Percentiles rank a stretch among this genome's conserved stretches.
These are phyloP conservation scores for Psammodynastes pulverulentus DNA, from an alignment of 2,113 vertebrate species.

Conservation along the genomic window DNA sequence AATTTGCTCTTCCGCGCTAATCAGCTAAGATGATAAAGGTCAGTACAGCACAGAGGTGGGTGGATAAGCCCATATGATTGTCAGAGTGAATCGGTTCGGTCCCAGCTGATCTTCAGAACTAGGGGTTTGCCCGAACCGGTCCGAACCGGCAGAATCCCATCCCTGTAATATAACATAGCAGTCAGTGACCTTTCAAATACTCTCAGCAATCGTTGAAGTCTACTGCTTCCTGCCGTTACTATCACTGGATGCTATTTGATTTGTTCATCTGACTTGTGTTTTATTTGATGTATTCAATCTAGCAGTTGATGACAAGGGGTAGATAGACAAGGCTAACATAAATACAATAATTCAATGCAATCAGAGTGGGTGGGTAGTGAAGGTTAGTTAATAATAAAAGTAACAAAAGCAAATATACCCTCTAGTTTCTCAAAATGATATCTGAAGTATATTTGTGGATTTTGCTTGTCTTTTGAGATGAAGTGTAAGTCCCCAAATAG, in stretches of 20 bases:
- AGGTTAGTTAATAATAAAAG: background rate
- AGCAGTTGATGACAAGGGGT: background rate
- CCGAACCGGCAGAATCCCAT: no score
- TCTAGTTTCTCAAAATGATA: constrained; percentile 5
- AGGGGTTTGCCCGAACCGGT: no score
- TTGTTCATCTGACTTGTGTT: background rate
- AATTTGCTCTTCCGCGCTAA: no score
- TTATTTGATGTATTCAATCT: background rate
- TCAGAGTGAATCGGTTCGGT: no score
- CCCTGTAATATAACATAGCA: no score
- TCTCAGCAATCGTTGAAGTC: background rate
- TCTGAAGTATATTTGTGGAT: background rate
- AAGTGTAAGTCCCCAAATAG: background rate
- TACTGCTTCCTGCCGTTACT: background rate
- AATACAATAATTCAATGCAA: background rate
- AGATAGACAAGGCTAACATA: background rate
- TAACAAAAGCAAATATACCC: background rate
- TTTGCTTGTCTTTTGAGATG: background rate
- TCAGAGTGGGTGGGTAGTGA: background rate
- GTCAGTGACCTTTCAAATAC: background rate
- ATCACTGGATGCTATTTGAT: background rate
- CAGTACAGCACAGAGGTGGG: no score
- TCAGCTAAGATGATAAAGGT: no score
- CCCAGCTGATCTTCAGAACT: no score
- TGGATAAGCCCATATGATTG: no score